Conservation (phyloP, 2,797 vertebrate species). For the Pterois miles region DNA sequence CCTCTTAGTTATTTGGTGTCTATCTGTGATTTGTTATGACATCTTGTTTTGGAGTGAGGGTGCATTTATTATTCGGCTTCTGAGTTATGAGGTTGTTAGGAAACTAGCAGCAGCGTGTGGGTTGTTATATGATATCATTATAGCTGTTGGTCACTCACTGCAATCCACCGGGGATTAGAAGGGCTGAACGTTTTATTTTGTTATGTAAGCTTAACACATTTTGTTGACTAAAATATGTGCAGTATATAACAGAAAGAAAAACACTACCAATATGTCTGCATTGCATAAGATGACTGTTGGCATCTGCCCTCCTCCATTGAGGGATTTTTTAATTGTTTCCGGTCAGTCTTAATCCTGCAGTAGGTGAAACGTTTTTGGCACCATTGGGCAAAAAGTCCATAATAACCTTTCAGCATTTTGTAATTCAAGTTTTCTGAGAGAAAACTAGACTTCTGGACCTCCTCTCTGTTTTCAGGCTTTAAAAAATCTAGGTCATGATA, state of each 20-base stretch:
- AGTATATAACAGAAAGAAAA: background rate
- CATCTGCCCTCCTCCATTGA: background rate
- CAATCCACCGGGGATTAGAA: background rate
- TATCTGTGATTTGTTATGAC: conserved; percentile 21
- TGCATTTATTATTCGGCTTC: conserved; percentile 21
- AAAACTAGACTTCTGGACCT: no score
- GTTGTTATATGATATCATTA: conserved; percentile 25
- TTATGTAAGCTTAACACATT: background rate
- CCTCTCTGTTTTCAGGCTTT: no score
- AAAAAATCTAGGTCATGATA: no score
- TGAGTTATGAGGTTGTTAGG: conserved; percentile 11
- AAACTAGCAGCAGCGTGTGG: conserved; percentile 6
- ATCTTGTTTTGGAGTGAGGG: conserved; percentile 10
- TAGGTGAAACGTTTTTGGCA: no score
- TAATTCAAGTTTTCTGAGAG: no score
- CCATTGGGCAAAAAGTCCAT: no score
- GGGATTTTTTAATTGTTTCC: background rate
- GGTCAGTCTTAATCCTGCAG: background rate
- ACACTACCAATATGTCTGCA: background rate
- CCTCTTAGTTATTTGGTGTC: conserved; percentile 7
- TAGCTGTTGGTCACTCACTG: background rate
- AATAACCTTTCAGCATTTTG: no score
- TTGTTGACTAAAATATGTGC: background rate
- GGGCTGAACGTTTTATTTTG: background rate
- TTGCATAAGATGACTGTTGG: background rate